These are phyloP conservation scores for Petromus typicus DNA, from an alignment of 2,113 vertebrate genomes.

Conservation along the genomic window DNA sequence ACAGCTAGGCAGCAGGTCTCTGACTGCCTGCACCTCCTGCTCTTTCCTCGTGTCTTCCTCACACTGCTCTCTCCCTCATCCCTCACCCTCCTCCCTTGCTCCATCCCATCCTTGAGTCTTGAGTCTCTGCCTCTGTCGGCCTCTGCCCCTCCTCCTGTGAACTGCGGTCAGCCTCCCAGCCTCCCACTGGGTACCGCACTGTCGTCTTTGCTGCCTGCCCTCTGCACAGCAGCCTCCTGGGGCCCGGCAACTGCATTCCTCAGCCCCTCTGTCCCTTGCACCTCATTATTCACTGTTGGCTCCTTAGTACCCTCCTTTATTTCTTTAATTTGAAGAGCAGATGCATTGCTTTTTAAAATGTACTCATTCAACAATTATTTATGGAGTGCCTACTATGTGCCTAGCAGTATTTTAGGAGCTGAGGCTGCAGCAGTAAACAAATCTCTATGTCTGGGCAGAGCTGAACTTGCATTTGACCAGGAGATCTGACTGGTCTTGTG, in stretches of 20 bases:
- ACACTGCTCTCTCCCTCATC: not conserved
- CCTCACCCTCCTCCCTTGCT: not conserved
- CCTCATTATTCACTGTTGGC: not conserved
- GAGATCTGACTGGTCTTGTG: not conserved
- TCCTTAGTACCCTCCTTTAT: not conserved
- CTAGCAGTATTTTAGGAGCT: not conserved
- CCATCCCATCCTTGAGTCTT: not conserved
- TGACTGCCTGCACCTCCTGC: not conserved
- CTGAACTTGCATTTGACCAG: not conserved
- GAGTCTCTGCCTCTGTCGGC: not conserved
- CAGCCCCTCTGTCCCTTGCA: not conserved
- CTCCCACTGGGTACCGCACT: not conserved
- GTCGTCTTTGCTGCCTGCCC: not conserved
- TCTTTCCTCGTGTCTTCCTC: not conserved
- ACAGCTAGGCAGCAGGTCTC: not conserved
- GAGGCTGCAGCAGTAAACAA: not conserved
- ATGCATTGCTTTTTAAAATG: not conserved
- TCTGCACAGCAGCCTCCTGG: not conserved
- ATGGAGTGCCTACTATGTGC: constrained; percentile 15
- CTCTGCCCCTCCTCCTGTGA: not conserved
- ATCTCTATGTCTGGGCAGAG: not conserved
- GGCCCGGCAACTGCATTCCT: constrained; percentile 6
- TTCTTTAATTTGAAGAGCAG: constrained; percentile 47
- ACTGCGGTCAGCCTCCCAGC: not conserved
- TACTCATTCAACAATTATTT: not conserved